Percentiles rank a stretch among this genome's conserved stretches.
Evolutionary conservation across 2,888 invertebrate species (phyloP).

Genomic region (Eupithecia exiguata): DNA sequence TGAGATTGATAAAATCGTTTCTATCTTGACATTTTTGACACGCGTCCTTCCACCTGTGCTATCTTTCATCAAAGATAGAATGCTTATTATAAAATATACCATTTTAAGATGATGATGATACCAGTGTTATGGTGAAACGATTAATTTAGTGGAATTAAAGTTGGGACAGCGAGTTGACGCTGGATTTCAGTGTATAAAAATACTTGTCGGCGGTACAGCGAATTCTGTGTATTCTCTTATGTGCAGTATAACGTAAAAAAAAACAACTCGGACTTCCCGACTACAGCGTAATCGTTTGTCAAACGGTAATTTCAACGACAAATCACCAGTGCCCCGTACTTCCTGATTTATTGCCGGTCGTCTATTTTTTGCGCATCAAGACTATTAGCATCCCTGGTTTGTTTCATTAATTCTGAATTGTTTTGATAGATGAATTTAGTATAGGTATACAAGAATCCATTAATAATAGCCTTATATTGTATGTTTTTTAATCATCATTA

Average conservation of each 20-base stretch:
- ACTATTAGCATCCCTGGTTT: conserved; percentile 23
- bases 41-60: too few species aligned
- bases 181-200: not conserved
- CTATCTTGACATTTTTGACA: too few species aligned
- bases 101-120: too few species aligned
- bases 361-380: conserved; percentile 50
- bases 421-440: not conserved
- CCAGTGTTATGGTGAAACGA: too few species aligned
- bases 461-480: not conserved
- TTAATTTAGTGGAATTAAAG: too few species aligned
- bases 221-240: too few species aligned
- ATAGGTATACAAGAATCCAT: not conserved
- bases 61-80: too few species aligned
- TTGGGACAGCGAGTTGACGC: not conserved
- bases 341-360: conserved; percentile 72
- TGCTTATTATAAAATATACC: too few species aligned
- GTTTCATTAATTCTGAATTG: not conserved
- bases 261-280: not conserved
- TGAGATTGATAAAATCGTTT: too few species aligned
- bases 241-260: not conserved
- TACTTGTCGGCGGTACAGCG: not conserved
- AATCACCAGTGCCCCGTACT: conserved; percentile 63
- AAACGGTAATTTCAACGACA: conserved; percentile 64
- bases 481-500: not conserved
- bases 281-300: conserved; percentile 54